Evolutionary conservation across 2,113 vertebrate genomes (phyloP).

Genomic region (Odocoileus hemionus): DNA sequence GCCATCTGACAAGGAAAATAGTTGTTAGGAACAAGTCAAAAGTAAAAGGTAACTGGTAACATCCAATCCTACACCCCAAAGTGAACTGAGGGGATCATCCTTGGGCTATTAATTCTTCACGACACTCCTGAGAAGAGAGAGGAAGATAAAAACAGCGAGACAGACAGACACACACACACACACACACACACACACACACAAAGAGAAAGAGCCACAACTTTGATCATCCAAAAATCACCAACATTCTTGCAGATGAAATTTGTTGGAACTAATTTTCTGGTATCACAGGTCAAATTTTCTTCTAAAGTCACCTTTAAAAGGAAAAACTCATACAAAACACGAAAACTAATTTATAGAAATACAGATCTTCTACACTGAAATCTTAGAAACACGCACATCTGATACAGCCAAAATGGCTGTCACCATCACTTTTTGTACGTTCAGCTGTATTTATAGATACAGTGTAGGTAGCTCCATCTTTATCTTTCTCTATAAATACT

Average conservation of each 20-base stretch:
- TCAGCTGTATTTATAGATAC: conserved; percentile 51
- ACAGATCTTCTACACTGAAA: not conserved
- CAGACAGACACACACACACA: rapidly evolving
- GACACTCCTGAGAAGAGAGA: not conserved
- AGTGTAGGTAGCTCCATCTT: conserved; percentile 53
- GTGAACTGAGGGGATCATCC: not conserved
- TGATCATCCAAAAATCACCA: not conserved
- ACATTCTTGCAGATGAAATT: not conserved
- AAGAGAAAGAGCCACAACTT: rapidly evolving
- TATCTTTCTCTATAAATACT: conserved; percentile 57
- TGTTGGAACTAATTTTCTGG: not conserved
- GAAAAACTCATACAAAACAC: not conserved
- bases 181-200: not conserved
- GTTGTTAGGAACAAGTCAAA: not conserved
- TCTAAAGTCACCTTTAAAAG: not conserved
- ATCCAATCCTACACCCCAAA: not conserved
- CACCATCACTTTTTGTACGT: not conserved
- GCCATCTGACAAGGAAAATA: not conserved
- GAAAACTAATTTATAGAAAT: not conserved
- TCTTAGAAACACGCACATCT: not conserved
- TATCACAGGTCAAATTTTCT: not conserved
- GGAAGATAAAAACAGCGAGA: not conserved
- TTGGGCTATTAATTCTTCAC: rapidly evolving
- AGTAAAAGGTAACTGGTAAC: not conserved
- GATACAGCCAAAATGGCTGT: conserved; percentile 13